These are phyloP conservation scores for Lepus americanus DNA, from an alignment of 2,113 vertebrate species.

Conservation along the genomic window DNA sequence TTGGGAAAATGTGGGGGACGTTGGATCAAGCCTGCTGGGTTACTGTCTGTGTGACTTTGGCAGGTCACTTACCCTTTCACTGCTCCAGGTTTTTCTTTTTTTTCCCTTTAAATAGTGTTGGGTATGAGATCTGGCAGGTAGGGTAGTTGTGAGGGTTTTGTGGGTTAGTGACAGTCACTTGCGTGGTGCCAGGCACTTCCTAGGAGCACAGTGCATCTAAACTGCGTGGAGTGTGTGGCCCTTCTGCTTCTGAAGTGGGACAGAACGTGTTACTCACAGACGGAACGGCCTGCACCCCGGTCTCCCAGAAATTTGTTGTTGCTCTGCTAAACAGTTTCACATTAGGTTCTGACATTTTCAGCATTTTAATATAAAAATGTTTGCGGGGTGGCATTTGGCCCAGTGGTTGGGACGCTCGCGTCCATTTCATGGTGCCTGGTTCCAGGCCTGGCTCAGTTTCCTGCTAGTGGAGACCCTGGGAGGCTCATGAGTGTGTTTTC, in stretches of 20 bases:
- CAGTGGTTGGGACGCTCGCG: too few species aligned
- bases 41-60: slow-evolving; percentile 13
- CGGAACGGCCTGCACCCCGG: neutral
- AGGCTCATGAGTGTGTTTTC: too few species aligned
- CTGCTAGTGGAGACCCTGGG: too few species aligned
- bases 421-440: too few species aligned
- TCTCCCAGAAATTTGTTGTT: slow-evolving; percentile 22
- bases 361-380: slow-evolving; percentile 38
- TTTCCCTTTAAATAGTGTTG: slow-evolving; percentile 54
- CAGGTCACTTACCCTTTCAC: slow-evolving; percentile 41
- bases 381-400: neutral
- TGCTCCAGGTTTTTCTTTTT: slow-evolving; percentile 30
- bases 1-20: slow-evolving; percentile 32
- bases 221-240: neutral
- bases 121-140: neutral
- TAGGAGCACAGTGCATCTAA: neutral
- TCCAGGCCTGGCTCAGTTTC: too few species aligned
- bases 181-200: neutral
- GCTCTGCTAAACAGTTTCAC: neutral
- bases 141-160: slow-evolving; percentile 64
- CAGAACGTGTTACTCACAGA: neutral
- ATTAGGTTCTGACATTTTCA: slow-evolving; percentile 46
- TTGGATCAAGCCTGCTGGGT: slow-evolving; percentile 36
- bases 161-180: neutral
- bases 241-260: neutral